These are phyloP conservation scores for Connochaetes taurinus DNA, from an alignment of 2,113 vertebrate genomes.

Conservation along the genomic window DNA sequence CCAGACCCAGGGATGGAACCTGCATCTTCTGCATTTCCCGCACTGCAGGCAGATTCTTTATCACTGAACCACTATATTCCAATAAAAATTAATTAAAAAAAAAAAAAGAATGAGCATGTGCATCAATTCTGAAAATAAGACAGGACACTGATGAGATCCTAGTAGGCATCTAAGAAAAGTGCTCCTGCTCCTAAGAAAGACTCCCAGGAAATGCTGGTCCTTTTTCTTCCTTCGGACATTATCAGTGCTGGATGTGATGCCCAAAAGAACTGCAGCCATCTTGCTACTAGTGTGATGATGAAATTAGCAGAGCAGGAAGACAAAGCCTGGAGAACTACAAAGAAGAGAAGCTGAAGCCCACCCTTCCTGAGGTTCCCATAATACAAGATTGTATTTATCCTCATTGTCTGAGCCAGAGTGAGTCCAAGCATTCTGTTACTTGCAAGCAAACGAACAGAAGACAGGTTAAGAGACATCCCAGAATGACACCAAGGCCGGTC, in stretches of 20 bases:
- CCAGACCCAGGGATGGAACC: background rate
- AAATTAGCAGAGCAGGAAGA: background rate
- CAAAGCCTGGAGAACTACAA: background rate
- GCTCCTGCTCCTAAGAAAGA: background rate
- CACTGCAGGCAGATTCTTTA: background rate
- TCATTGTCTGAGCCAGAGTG: background rate
- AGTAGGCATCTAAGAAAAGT: background rate
- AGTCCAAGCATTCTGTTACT: background rate
- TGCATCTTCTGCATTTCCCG: background rate
- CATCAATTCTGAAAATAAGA: slow-evolving; percentile 3
- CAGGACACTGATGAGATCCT: background rate
- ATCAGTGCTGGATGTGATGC: background rate
- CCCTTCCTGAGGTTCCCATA: background rate
- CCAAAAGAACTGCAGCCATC: background rate
- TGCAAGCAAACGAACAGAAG: background rate
- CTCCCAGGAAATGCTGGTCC: background rate
- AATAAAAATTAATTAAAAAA: background rate
- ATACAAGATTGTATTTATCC: background rate
- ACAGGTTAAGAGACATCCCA: background rate
- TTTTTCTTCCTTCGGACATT: background rate
- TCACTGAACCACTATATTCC: background rate
- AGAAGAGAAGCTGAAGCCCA: background rate
- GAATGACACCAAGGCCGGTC: background rate
- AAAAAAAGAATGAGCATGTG: background rate
- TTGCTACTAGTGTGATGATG: background rate